Evolutionary conservation across 2,888 invertebrate genomes (phyloP).

Genomic region (Notodonta ziczac): DNA sequence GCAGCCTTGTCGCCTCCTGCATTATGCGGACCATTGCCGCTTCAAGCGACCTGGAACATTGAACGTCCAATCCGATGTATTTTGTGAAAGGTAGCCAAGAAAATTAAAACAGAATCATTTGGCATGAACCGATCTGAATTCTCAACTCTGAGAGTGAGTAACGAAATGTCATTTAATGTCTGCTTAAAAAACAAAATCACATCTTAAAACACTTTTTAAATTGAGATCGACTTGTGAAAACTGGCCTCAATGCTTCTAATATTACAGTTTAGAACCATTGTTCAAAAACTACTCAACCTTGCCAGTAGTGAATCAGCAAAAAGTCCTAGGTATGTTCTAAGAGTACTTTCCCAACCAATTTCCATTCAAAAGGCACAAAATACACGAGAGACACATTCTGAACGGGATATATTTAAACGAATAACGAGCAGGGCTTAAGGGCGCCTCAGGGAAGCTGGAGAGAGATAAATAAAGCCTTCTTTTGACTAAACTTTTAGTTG

Average conservation of each 20-base stretch:
- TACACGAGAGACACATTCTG: conserved; percentile 46
- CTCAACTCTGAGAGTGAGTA: too few relatives aligned
- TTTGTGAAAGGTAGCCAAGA: not conserved
- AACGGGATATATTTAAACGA: conserved; percentile 48
- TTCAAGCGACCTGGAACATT: conserved; percentile 9
- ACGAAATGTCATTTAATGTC: too few relatives aligned
- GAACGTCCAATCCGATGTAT: not conserved
- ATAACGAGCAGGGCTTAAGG: conserved; percentile 40
- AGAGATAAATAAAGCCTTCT: conserved; percentile 30
- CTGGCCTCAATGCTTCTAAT: too few relatives aligned
- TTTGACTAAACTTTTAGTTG: conserved; percentile 35
- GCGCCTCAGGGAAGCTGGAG: conserved; percentile 25
- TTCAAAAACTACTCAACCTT: too few relatives aligned
- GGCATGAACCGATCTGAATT: too few relatives aligned
- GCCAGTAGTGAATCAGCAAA: too few relatives aligned
- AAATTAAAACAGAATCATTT: not conserved
- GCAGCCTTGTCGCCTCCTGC: conserved; percentile 50
- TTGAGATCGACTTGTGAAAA: too few relatives aligned
- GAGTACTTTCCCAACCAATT: conserved; percentile 36
- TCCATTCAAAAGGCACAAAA: conserved; percentile 47
- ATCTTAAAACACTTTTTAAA: too few relatives aligned
- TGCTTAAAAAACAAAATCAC: too few relatives aligned
- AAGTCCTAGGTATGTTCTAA: conserved; percentile 7
- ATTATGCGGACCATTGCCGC: conserved; percentile 52
- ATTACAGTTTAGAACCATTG: too few relatives aligned